These are phyloP conservation scores for Mesaphorura yosii DNA, from an alignment of 1,140 invertebrate species.

Conservation along the genomic window DNA sequence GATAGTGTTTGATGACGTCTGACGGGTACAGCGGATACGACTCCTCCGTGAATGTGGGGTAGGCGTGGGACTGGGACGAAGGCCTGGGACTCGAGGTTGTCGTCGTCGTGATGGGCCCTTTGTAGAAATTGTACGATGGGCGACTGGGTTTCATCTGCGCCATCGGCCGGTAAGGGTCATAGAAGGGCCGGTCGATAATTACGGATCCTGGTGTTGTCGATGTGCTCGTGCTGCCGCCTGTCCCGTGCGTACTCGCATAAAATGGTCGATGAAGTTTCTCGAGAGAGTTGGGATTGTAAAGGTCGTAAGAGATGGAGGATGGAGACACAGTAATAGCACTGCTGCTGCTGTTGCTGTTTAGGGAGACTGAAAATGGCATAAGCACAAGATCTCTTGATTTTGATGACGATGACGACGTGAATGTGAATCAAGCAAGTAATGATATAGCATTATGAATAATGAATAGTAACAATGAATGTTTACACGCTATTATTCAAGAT, in stretches of 20 bases:
- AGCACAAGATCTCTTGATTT: too few relatives aligned
- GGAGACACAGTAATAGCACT: background rate
- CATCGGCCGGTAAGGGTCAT: conserved; percentile 24
- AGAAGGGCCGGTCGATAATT: conserved; percentile 8
- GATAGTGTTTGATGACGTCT: conserved; percentile 24
- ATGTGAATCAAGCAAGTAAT: too few relatives aligned
- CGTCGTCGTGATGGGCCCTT: background rate
- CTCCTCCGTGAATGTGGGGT: conserved; percentile 12
- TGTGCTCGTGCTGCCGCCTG: background rate
- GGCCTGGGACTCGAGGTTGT: conserved; percentile 22
- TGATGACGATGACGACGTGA: too few relatives aligned
- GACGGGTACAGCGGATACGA: conserved; percentile 29
- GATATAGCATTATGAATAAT: too few relatives aligned
- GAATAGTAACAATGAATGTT: too few relatives aligned
- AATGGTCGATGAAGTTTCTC: conserved; percentile 8
- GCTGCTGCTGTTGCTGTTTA: background rate
- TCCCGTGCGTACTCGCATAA: background rate
- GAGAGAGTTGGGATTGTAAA: conserved; percentile 9
- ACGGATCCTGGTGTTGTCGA: conserved; percentile 3
- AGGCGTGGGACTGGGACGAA: conserved; percentile 20
- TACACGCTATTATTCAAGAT: too few relatives aligned
- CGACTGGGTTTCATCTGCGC: conserved; percentile 21
- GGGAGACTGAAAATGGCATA: too few relatives aligned
- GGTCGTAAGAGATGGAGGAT: conserved; percentile 12
- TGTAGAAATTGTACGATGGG: conserved; percentile 30